phyloP scores from a whole-genome alignment of 2,888 invertebrate genomes.

The Spicauda simplicius region DNA sequence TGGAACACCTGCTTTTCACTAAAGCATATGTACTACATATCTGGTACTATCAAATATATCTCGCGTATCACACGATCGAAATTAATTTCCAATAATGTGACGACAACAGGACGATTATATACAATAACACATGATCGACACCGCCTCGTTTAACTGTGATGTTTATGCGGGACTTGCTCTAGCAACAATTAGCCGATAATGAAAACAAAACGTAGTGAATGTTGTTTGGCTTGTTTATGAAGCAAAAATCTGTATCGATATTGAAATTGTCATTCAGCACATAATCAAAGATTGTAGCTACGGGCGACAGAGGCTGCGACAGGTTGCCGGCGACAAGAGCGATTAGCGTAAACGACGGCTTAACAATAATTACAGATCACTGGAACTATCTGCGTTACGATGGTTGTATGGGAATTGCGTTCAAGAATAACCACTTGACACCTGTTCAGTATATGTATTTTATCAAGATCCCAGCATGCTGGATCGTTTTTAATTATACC shows the following conservation, averaged over 20 bases:
- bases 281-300: constrained; percentile 59
- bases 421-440: constrained; percentile 53
- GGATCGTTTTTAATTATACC: neutral
- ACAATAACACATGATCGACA: constrained; percentile 38
- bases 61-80: neutral
- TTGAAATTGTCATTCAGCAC: constrained; percentile 62
- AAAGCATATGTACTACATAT: too few species aligned
- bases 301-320: constrained; percentile 58
- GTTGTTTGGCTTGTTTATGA: constrained; percentile 70
- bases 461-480: constrained; percentile 8
- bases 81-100: neutral
- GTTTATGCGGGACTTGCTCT: constrained; percentile 7
- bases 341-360: constrained; percentile 77
- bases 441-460: constrained; percentile 43
- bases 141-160: constrained; percentile 12
- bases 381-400: constrained; percentile 60
- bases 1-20: too few species aligned
- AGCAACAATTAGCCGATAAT: constrained; percentile 46
- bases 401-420: constrained; percentile 53
- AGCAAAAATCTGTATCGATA: constrained; percentile 66
- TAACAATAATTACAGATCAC: constrained; percentile 79
- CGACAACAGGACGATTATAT: constrained; percentile 6
- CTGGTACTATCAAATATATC: too few species aligned
- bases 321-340: constrained; percentile 57
- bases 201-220: constrained; percentile 69